phyloP scores from a whole-genome alignment of 2,797 vertebrate genomes.

The Ceyx erithaca region DNA sequence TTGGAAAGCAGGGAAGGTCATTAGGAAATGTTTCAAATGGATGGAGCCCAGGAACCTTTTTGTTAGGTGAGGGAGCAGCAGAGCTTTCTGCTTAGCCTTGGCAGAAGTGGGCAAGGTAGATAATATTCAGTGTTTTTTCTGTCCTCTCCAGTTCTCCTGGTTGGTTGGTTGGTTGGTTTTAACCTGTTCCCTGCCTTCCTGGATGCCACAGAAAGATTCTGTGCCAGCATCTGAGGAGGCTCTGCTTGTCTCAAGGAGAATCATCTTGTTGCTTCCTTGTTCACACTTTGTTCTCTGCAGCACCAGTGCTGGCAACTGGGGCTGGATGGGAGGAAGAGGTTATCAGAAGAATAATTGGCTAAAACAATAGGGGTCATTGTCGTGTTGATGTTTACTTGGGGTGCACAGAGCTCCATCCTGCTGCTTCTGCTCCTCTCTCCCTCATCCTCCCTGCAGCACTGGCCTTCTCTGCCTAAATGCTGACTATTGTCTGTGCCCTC shows the following conservation, averaged over 20 bases:
- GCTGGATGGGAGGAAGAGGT: not conserved
- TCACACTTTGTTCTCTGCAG: not conserved
- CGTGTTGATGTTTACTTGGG: not conserved
- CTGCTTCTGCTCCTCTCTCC: not conserved
- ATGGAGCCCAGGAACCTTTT: not conserved
- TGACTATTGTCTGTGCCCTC: conserved; percentile 6
- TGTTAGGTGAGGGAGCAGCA: not conserved
- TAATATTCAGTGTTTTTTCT: not conserved
- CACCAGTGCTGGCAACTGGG: not conserved
- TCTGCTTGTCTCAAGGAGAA: rapidly evolving
- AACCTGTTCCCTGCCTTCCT: not conserved
- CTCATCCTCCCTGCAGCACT: not conserved
- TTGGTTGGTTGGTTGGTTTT: not conserved
- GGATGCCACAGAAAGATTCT: not conserved
- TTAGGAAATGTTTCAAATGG: not conserved
- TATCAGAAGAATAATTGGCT: not conserved
- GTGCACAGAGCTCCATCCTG: not conserved
- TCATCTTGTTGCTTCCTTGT: not conserved
- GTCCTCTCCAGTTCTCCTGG: not conserved
- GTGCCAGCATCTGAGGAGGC: not conserved
- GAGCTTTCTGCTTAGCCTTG: not conserved
- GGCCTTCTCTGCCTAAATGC: not conserved
- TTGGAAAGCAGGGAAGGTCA: not conserved
- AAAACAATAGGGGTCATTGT: not conserved
- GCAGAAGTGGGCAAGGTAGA: not conserved